Evolutionary conservation across 1,140 invertebrate genomes (phyloP).

Genomic region (Trichonephila clavipes): DNA sequence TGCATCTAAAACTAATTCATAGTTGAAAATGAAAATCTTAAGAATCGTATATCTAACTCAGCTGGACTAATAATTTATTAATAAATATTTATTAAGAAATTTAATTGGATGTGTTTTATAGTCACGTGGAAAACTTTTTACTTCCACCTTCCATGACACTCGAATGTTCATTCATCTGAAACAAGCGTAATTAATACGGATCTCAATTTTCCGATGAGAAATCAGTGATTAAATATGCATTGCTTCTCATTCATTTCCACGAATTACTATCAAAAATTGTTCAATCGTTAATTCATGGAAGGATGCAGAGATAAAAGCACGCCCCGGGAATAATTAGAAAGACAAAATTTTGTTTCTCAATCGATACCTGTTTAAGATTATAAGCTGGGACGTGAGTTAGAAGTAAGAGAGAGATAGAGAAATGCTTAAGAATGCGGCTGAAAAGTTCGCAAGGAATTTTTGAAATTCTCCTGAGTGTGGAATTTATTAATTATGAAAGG

Average conservation of each 20-base stretch:
- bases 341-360: not conserved
- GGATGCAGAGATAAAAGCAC: not conserved
- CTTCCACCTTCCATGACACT: not conserved
- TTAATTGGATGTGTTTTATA: too few relatives aligned
- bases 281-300: not conserved
- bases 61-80: not conserved
- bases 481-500: conserved; percentile 47
- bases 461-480: not conserved
- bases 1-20: too few relatives aligned
- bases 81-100: not conserved
- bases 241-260: not conserved
- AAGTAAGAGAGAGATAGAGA: not conserved
- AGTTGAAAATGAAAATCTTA: too few relatives aligned
- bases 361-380: not conserved
- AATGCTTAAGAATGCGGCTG: not conserved
- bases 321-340: conserved; percentile 5
- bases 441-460: conserved; percentile 16
- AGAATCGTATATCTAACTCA: too few relatives aligned
- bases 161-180: not conserved
- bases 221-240: conserved; percentile 29
- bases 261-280: not conserved
- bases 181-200: conserved; percentile 20
- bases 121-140: not conserved
- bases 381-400: not conserved
- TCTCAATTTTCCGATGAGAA: conserved; percentile 14